Evolutionary conservation across 2,113 vertebrate species (phyloP).

Genomic region (Rostratula benghalensis): DNA sequence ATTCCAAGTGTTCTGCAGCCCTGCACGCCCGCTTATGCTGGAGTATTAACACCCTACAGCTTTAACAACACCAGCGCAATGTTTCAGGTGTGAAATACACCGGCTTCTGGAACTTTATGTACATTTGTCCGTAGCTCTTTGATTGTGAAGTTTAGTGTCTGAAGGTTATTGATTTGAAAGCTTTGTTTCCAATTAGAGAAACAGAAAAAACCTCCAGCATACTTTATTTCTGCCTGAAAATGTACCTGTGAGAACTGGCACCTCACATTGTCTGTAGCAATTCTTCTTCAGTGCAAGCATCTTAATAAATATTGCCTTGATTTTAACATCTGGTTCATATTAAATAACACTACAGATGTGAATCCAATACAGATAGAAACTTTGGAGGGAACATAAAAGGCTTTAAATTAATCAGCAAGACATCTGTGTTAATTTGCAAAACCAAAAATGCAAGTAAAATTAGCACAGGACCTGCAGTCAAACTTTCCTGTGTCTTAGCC

Average conservation of each 20-base stretch:
- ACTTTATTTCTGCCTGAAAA: not conserved
- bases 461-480: not conserved
- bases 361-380: slow-evolving; percentile 38
- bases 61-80: not conserved
- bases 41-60: not conserved
- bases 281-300: not conserved
- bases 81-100: not conserved
- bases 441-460: not conserved
- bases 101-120: not conserved
- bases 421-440: slow-evolving; percentile 24
- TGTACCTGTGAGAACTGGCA: not conserved
- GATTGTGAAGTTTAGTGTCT: not conserved
- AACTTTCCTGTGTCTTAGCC: not conserved
- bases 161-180: not conserved
- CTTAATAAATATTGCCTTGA: slow-evolving; percentile 2
- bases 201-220: not conserved
- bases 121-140: not conserved
- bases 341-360: slow-evolving; percentile 54
- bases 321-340: slow-evolving; percentile 49
- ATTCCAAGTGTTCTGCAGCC: not conserved
- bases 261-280: not conserved
- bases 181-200: not conserved
- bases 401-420: slow-evolving; percentile 23
- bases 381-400: slow-evolving; percentile 23
- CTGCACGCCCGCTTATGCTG: not conserved